These are phyloP conservation scores for Drosophila helvetica DNA, from an alignment of 2,888 invertebrate genomes.

Conservation along the genomic window DNA sequence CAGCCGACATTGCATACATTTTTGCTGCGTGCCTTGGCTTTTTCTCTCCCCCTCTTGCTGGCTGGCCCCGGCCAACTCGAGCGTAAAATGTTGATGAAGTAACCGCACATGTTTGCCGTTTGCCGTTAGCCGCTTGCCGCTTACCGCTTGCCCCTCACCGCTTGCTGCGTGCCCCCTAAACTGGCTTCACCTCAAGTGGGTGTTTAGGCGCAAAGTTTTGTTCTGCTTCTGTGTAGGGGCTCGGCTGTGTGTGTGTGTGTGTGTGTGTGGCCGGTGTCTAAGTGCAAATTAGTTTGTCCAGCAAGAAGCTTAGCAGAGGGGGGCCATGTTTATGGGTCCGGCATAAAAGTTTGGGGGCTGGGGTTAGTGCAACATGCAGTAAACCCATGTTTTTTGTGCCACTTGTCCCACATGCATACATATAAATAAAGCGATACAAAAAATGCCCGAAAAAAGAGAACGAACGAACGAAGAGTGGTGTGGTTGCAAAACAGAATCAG, in stretches of 20 bases:
- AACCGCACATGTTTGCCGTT: constrained; percentile 61
- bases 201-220: constrained; percentile 62
- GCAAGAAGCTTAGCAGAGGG: constrained; percentile 34
- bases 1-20: constrained; percentile 59
- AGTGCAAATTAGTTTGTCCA: constrained; percentile 67
- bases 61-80: constrained; percentile 61
- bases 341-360: constrained; percentile 63
- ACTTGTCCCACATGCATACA: constrained; percentile 66
- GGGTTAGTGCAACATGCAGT: constrained; percentile 62
- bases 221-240: background rate
- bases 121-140: constrained; percentile 38
- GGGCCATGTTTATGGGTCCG: constrained; percentile 41
- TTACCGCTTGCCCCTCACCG: too few relatives aligned
- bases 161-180: constrained; percentile 32
- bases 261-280: constrained; percentile 47
- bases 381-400: constrained; percentile 67
- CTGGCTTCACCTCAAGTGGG: constrained; percentile 50
- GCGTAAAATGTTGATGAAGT: constrained; percentile 78
- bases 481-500: constrained; percentile 47
- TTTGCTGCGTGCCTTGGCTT: constrained; percentile 66
- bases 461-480: constrained; percentile 26
- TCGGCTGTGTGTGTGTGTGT: background rate
- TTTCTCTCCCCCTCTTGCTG: constrained; percentile 41
- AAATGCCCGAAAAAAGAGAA: constrained; percentile 27
- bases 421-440: constrained; percentile 68